Percentiles rank a stretch among this genome's conserved stretches.
Conservation (phyloP, 2,888 invertebrate genomes). For the Eupithecia subfuscata region DNA sequence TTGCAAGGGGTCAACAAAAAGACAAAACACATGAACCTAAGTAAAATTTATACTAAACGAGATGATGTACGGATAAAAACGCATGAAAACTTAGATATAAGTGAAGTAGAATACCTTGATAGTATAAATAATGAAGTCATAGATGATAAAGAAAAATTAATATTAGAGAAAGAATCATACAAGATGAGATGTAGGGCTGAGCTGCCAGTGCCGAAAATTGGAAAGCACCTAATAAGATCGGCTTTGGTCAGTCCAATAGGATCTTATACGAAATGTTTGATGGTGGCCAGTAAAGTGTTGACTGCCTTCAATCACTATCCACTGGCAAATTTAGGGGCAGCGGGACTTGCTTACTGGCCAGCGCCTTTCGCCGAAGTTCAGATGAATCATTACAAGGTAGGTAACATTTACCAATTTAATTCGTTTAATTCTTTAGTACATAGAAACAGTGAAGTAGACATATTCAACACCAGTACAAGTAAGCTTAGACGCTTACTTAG, state of each 20-base stretch:
- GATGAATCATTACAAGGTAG: constrained; percentile 88
- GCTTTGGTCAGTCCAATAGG: constrained; percentile 85
- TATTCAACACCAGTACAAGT: too few species aligned
- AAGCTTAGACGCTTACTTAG: too few species aligned
- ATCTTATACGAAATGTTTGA: constrained; percentile 89
- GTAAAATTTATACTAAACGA: constrained; percentile 70
- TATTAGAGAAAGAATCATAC: constrained; percentile 47
- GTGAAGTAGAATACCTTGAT: constrained; percentile 64
- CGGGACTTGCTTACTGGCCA: constrained; percentile 82
- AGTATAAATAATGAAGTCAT: constrained; percentile 60
- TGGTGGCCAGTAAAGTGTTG: constrained; percentile 85
- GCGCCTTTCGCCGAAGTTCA: constrained; percentile 85
- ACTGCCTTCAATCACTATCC: constrained; percentile 91
- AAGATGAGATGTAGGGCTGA: constrained; percentile 62
- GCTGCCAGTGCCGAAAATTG: constrained; percentile 71
- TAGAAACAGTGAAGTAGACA: too few species aligned
- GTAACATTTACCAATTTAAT: constrained; percentile 60
- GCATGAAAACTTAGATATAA: constrained; percentile 56
- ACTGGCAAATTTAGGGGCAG: constrained; percentile 83
- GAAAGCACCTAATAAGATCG: constrained; percentile 81
- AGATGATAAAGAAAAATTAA: constrained; percentile 51
- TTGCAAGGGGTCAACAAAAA: constrained; percentile 66
- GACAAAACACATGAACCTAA: constrained; percentile 51
- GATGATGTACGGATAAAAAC: constrained; percentile 72
- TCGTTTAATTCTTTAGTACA: too few species aligned